Base-by-base conservation (phyloP, 2,113 vertebrate species). In the Psittacus erithacus region DNA sequence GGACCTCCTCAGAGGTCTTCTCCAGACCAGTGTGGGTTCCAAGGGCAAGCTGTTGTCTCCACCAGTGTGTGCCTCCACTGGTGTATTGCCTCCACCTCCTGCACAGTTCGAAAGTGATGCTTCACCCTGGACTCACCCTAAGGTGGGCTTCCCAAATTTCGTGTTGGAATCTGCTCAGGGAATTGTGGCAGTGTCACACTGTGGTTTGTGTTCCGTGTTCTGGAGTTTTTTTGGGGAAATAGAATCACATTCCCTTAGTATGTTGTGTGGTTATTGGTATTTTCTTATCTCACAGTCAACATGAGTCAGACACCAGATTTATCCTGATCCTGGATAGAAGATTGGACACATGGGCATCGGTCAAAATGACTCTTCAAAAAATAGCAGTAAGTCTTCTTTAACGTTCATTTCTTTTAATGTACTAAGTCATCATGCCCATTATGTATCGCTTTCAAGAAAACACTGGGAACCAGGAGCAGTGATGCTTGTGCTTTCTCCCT, bases 271-370 rank as follows among this genome's bases (percentile, higher is more conserved):
- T 77, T 68, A 17, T 63, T 78, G 29, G 3, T 81, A 29, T 93
- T 87, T 62, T 88, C n/a, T 96, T 96, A 17, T 43, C 22, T 97
- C 95, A 8, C 93, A 99, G 99, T 96, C 98, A 98, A 53, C 98
- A 98, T 77, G 98, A 98, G 93, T 97, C 98, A 22, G 98, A 99
- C 57, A 98, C 98, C 49, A 99, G 98, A 96, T 99, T 99, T 96
- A 99, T 99, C 97, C 96, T 99, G 77, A 99, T 99, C 97, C 97
- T 99, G 98, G 99, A 99, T 92, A 98, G 99, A 97, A 98, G 99
- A 97, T 69, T 99, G 98, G 99, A 99, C 92, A 99, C 99, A 2
- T 99, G 99, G 99, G 98, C 98, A 85, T 99, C 99, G 7, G 98
- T 99, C 93, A 99, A 99, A 98, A 98, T 97, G 10, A 98, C 99